Evolutionary conservation across 2,888 invertebrate genomes (phyloP), one percentile per base, ranked within the genome.

Genomic region (Melanostoma scalare): DNA sequence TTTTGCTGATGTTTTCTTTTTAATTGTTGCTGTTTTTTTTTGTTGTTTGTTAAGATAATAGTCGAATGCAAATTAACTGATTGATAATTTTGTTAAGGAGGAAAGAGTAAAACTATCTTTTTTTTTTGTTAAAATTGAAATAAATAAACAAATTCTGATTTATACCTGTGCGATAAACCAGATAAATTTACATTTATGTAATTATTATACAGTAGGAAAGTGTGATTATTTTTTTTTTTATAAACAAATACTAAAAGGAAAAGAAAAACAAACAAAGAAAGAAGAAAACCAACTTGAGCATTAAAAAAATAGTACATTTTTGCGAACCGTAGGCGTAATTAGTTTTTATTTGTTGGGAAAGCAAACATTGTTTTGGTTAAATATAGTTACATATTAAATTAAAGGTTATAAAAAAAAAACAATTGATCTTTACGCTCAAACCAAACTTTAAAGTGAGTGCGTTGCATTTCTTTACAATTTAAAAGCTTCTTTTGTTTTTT

Each of bases 161-260:
- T 87, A 87, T 86, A 87, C 87, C 87, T 87, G 87, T 85, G 85
- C 75, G 69, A 87, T 87, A 87, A 87, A 86, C 87, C 87, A 87
- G 87, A 86, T 72, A 63, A 44, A 63, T 76, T 71, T 42, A 61
- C 38, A 30, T n/a, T 69, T 20, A 20, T 20, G 48, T 38, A 58
- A 48, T 58, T 72, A 73, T 63, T 73, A 71, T 48, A 77, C 75
- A 63, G 74, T 60, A 74, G 61, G 56, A 78, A 61, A 85, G 20
- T 20, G 20, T 20, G 71, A 76, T 44, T 75, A 68, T 46, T 60
- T 72, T 77, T 67, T 50, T 56, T 46, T 50, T 1, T 36, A 53
- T 38, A 9, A 3, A 42, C 53, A 60, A 56, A 56, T 63, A 76
- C 58, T 71, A 63, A 31, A 71, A 60, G 60, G 52, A 85, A 86